Conservation (phyloP, 2,113 vertebrate genomes). For the Puntigrus tetrazona region DNA sequence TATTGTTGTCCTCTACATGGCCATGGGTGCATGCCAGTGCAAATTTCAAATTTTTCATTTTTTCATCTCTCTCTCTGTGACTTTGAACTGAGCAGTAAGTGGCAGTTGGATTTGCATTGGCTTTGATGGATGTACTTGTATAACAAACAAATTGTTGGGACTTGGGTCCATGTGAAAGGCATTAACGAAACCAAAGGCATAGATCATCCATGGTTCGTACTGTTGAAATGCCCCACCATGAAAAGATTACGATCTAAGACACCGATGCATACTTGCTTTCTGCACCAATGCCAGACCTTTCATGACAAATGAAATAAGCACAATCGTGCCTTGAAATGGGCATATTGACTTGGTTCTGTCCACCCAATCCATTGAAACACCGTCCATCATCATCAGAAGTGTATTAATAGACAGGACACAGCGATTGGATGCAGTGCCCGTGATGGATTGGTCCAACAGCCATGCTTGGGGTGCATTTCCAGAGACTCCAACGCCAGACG, state of each 20-base stretch:
- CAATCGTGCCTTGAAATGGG: conserved; percentile 17
- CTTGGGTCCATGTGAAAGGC: conserved; percentile 36
- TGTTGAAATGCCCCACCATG: conserved; percentile 22
- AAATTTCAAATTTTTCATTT: neutral
- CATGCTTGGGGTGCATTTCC: conserved; percentile 1
- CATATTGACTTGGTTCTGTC: neutral
- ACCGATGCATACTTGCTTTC: conserved; percentile 24
- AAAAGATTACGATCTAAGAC: conserved; percentile 33
- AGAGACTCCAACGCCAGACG: neutral
- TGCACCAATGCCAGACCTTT: conserved; percentile 4
- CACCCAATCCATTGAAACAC: neutral
- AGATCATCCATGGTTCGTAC: conserved; percentile 13
- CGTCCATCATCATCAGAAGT: conserved; percentile 71
- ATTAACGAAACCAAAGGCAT: conserved; percentile 29
- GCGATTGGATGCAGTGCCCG: conserved; percentile 26
- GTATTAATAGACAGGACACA: conserved; percentile 7
- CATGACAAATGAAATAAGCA: conserved; percentile 24
- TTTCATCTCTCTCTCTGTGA: neutral
- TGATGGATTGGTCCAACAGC: conserved; percentile 25
- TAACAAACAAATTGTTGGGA: conserved; percentile 28
- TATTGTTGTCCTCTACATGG: conserved; percentile 22
- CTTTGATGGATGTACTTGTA: conserved; percentile 36
- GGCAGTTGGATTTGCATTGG: conserved; percentile 30
- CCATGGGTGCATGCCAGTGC: conserved; percentile 8
- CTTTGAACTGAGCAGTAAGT: conserved; percentile 28